Evolutionary conservation across 2,113 vertebrate species (phyloP), one percentile per base, ranked within the genome.

Genomic region (Zosterops borbonicus): DNA sequence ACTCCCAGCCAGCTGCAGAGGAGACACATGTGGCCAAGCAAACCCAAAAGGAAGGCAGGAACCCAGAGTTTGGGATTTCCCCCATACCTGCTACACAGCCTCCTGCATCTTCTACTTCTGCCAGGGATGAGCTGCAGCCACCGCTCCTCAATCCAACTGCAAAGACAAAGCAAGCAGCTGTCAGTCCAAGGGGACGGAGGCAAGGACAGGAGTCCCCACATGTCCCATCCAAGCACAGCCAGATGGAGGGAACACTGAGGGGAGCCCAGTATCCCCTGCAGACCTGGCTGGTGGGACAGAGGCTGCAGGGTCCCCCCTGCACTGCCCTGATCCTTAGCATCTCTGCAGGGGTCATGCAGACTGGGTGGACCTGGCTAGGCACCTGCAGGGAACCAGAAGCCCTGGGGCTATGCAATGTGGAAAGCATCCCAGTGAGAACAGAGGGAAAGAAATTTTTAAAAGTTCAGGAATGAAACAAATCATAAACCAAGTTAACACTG

Each of bases 61-160:
- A 27, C 4, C 10, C 9, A 0, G 35, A 9, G 39, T 14, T 1
- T 53, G 63, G 49, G 18, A 23, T 58, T 23, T 39, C 8, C n/a
- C 13, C 12, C 79, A 9, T 93, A 95, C 94, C 95, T 95, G 79
- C 87, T 89, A 94, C 0, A 2, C 83, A 68, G 81, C 22, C 49
- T 67, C 81, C 77, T 59, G 96, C 96, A 96, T 96, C 92, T 92
- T 94, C 89, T 23, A 59, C 73, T 70, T 52, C 56, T 62, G 83
- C 52, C 83, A 49, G 63, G 44, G 68, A 76, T 11, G 47, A 90
- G 71, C 94, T 73, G 90, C 39, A 8, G 90, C 83, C 76, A 37
- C 88, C 11, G 14, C 75, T 90, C 90, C 68, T 95, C 80, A 46
- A 27, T 73, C 85, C 74, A 71, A 50, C 95, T 97, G 95, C 79